Percentiles rank a stretch among this genome's conserved stretches.
Evolutionary conservation across 2,113 vertebrate species (phyloP).

Genomic region (Mus pahari): DNA sequence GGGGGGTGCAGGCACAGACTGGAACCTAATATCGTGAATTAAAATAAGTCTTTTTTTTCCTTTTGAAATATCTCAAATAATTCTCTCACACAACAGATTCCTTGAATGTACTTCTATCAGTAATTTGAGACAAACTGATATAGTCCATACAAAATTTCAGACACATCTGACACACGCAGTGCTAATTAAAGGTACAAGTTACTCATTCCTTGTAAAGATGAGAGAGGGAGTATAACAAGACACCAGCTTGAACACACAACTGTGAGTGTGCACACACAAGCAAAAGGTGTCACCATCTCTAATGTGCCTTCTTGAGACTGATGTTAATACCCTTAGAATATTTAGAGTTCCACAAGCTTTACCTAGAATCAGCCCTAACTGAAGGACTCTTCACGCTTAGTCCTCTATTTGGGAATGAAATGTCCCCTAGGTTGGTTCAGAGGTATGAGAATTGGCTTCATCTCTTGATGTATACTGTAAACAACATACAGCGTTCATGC

Average conservation of each 20-base stretch:
- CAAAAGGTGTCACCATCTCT: not conserved
- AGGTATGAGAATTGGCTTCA: not conserved
- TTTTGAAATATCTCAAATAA: not conserved
- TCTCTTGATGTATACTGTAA: not conserved
- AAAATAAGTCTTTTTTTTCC: not conserved
- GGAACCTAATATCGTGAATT: not conserved
- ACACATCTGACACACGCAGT: not conserved
- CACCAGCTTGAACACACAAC: not conserved
- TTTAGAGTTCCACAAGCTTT: not conserved
- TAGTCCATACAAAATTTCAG: not conserved
- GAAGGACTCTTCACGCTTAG: not conserved
- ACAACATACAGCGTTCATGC: not conserved
- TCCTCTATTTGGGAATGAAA: not conserved
- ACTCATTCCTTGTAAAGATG: not conserved
- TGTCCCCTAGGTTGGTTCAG: not conserved
- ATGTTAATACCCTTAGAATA: not conserved
- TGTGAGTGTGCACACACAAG: not conserved
- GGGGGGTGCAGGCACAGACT: too few relatives aligned
- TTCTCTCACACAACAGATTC: not conserved
- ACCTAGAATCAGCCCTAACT: not conserved
- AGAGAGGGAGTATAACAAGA: not conserved
- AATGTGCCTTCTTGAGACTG: not conserved
- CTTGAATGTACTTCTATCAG: not conserved
- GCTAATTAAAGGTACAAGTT: not conserved
- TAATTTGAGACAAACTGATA: conserved; percentile 10